Evolutionary conservation across 64 coral and sea anemone species (phyloP), one percentile per base, ranked within the genome.

Genomic region (Cladopsammia gracilis): DNA sequence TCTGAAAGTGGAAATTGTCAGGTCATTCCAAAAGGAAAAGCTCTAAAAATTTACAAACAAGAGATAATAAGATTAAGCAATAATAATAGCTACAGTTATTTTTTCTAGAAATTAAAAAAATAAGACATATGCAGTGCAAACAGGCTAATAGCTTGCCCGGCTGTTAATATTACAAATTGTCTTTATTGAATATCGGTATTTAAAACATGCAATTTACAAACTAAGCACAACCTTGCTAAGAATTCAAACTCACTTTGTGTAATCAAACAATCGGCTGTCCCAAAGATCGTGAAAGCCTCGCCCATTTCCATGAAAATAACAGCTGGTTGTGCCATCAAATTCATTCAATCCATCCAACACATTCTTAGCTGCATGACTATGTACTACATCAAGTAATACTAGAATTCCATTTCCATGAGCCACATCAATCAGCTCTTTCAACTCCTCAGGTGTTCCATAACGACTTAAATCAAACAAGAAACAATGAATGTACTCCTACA

Each of bases 331-430:
- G 2, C 98, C 98, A 66, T 99, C 98, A 92, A 99, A 99, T 74
- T 96, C 83, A 78, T 99, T 99, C 6, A 99, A 56, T 9, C 98
- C 98, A 94, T 99, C 98, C 71, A 99, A 90, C 9, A 96, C 95
- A 84, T 99, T 99, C 57, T 99, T 99, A n/a, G 91, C 92, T 14
- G 94, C 83, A 69, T 99, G 98, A 50, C 98, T 99, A 62, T 99
- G 98, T 51, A 99, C 94, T 15, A 99, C 90, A 73, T 99, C 98
- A 25, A 99, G 92, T 14, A 99, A 72, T 4, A 99, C 98, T 51
- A 96, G 18, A 72, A 99, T 96, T 45, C 98, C 98, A 59, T 99
- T 67, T 10, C 88, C 86, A 73, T 99, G 98, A 25, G 98, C 98
- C 44, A 93, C 87, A 48, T 99, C 98, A 62, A 99, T 99, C 0